Conservation (phyloP, 64 coral and sea anemone genomes). For the Porites lutea region DNA sequence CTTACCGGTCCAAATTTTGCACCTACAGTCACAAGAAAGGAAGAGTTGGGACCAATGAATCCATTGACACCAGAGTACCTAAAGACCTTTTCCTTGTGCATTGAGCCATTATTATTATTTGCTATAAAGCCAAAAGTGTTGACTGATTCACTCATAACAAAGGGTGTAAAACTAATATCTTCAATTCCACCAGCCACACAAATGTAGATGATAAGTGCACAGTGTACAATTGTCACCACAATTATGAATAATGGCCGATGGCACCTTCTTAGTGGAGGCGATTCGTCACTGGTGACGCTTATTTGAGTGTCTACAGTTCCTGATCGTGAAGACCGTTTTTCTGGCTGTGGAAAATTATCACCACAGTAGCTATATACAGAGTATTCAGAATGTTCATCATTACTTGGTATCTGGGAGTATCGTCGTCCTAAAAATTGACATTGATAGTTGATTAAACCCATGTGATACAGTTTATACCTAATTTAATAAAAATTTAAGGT, state of each 20-base stretch:
- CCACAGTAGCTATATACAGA: constrained; percentile 74
- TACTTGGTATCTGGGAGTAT: constrained; percentile 1
- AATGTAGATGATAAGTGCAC: constrained; percentile 62
- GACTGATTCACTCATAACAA: background rate
- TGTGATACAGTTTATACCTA: background rate
- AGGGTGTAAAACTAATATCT: constrained; percentile 36
- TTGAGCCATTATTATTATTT: constrained; percentile 5
- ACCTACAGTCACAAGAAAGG: constrained; percentile 68
- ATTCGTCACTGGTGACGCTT: background rate
- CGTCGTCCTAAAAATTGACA: background rate
- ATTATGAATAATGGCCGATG: constrained; percentile 71
- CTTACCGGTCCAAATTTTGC: constrained; percentile 85
- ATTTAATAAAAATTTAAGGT: background rate
- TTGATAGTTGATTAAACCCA: no score
- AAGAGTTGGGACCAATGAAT: constrained; percentile 84
- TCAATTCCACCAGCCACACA: constrained; percentile 72
- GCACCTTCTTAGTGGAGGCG: constrained; percentile 31
- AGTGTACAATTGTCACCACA: constrained; percentile 61
- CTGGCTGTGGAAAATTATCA: constrained; percentile 67
- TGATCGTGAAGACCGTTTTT: constrained; percentile 21
- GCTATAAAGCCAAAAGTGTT: constrained; percentile 71
- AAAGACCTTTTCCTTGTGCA: background rate
- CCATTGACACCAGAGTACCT: constrained; percentile 64
- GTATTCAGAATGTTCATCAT: background rate
- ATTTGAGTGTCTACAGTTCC: background rate